Evolutionary conservation across 2,888 invertebrate genomes (phyloP).

Genomic region (Parnassius mnemosyne): DNA sequence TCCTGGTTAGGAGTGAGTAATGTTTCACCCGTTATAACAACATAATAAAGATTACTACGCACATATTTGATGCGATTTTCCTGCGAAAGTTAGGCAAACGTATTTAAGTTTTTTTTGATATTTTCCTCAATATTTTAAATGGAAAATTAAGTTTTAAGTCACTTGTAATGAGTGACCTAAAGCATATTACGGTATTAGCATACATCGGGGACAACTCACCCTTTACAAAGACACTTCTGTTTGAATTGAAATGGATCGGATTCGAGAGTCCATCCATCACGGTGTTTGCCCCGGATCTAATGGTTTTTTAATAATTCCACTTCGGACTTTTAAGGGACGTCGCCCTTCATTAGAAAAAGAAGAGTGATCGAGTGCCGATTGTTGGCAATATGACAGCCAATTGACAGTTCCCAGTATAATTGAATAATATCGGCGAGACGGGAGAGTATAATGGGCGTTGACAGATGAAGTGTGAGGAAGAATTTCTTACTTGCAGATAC

Average conservation of each 20-base stretch:
- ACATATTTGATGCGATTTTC: slow-evolving; percentile 19
- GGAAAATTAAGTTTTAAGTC: too few species aligned
- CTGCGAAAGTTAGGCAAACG: not conserved
- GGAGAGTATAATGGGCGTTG: slow-evolving; percentile 30
- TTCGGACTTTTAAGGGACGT: slow-evolving; percentile 51
- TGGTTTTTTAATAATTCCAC: slow-evolving; percentile 78
- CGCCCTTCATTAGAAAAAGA: slow-evolving; percentile 60
- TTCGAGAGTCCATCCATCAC: slow-evolving; percentile 76
- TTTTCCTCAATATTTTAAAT: not conserved
- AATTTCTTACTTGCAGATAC: slow-evolving; percentile 20
- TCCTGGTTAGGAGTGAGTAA: slow-evolving; percentile 73
- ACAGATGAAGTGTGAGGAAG: slow-evolving; percentile 37
- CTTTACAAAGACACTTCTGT: slow-evolving; percentile 61
- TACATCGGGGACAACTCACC: slow-evolving; percentile 65
- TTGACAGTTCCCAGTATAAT: slow-evolving; percentile 67
- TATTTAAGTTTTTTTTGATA: not conserved
- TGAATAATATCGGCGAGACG: slow-evolving; percentile 54
- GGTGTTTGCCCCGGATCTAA: slow-evolving; percentile 67
- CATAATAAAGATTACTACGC: slow-evolving; percentile 57
- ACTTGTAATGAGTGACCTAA: slow-evolving; percentile 30
- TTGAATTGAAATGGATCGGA: slow-evolving; percentile 78
- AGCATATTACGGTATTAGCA: slow-evolving; percentile 45
- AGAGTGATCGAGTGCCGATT: slow-evolving; percentile 65
- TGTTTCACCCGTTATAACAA: slow-evolving; percentile 63
- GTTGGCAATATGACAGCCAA: slow-evolving; percentile 70